Conservation (phyloP, 2,888 invertebrate genomes). For the Apotomis capreana region DNA sequence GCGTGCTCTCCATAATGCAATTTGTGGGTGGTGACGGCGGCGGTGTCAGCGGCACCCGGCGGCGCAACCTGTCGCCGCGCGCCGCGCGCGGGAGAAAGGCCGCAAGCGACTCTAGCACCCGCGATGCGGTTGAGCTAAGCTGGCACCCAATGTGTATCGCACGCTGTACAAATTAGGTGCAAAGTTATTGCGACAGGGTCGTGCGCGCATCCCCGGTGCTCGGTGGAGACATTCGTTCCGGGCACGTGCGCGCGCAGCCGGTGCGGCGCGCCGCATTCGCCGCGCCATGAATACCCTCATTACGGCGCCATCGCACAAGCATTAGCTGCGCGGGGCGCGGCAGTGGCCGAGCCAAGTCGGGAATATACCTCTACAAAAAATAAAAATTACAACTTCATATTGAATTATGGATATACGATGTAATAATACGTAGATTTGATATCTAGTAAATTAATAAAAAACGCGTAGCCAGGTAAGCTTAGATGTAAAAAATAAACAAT, state of each 20-base stretch:
- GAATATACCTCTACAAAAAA: background rate
- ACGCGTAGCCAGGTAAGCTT: too few relatives aligned
- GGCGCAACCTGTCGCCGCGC: slow-evolving; percentile 38
- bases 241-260: slow-evolving; percentile 36
- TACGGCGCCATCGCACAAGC: slow-evolving; percentile 22
- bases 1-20: slow-evolving; percentile 11
- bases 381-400: too few relatives aligned
- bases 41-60: slow-evolving; percentile 21
- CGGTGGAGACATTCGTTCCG: slow-evolving; percentile 22
- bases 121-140: too few relatives aligned
- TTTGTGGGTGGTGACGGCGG: slow-evolving; percentile 24
- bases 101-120: background rate
- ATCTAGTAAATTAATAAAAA: too few relatives aligned
- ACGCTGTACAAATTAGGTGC: background rate
- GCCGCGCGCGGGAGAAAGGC: background rate
- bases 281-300: slow-evolving; percentile 39
- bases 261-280: slow-evolving; percentile 22
- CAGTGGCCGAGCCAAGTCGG: background rate
- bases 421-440: too few relatives aligned
- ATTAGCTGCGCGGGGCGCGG: slow-evolving; percentile 23
- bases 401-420: too few relatives aligned
- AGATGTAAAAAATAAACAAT: too few relatives aligned
- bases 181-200: background rate
- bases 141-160: background rate
- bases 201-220: background rate